Evolutionary conservation across 1,140 invertebrate species (phyloP).

Genomic region (Danaus plexippus): DNA sequence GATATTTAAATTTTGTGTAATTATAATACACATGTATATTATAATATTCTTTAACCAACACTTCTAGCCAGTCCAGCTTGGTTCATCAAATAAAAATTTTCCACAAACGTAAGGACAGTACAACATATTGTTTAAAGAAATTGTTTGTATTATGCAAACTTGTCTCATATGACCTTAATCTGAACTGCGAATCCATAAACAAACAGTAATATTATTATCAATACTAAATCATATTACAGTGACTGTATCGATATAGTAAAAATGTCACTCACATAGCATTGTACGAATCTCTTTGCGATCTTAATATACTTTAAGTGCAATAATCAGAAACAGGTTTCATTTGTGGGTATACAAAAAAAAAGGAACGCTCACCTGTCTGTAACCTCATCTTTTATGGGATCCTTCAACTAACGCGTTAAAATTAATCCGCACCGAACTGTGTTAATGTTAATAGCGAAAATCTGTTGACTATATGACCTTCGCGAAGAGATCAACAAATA

Average conservation of each 20-base stretch:
- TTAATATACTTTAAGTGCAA: slow-evolving; percentile 7
- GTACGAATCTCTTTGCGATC: slow-evolving; percentile 1
- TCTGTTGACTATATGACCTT: slow-evolving; percentile 53
- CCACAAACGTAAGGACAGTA: no score
- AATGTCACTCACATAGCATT: background rate
- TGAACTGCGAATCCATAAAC: slow-evolving; percentile 19
- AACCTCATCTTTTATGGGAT: slow-evolving; percentile 32
- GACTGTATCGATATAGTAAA: no score
- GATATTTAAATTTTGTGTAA: no score
- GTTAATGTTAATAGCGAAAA: slow-evolving; percentile 32
- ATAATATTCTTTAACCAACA: no score
- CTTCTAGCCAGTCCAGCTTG: no score
- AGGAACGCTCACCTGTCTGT: slow-evolving; percentile 29
- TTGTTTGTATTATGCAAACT: no score
- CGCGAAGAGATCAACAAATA: slow-evolving; percentile 46
- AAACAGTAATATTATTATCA: slow-evolving; percentile 13
- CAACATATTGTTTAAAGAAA: no score
- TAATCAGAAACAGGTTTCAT: slow-evolving; percentile 27
- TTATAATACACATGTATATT: no score
- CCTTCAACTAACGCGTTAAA: slow-evolving; percentile 15
- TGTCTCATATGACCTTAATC: background rate
- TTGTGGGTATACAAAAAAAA: slow-evolving; percentile 33
- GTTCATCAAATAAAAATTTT: no score
- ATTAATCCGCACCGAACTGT: slow-evolving; percentile 22
- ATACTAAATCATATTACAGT: slow-evolving; percentile 2